Evolutionary conservation across 2,888 invertebrate species (phyloP).

Genomic region (Erebia epiphron): DNA sequence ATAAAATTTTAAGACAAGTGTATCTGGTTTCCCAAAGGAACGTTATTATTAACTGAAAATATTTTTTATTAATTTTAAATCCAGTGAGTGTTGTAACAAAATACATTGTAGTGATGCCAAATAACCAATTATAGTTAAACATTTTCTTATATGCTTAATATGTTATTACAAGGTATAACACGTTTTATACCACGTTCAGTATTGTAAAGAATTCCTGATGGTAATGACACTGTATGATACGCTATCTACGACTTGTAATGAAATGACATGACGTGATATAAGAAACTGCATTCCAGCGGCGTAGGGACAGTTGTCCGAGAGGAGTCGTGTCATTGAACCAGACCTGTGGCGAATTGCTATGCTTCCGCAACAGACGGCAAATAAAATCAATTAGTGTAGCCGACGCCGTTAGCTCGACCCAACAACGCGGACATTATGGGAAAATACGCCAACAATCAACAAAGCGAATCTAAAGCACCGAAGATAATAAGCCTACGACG

Average conservation of each 20-base stretch:
- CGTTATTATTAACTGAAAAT: neutral
- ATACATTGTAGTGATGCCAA: neutral
- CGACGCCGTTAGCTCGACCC: slow-evolving; percentile 53
- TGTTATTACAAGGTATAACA: neutral
- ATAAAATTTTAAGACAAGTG: slow-evolving; percentile 4
- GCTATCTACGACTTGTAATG: slow-evolving; percentile 31
- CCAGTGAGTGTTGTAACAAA: too few relatives aligned
- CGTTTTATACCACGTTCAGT: neutral
- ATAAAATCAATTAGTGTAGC: slow-evolving; percentile 67
- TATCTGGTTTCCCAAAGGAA: neutral
- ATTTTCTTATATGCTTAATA: neutral
- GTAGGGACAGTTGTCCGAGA: slow-evolving; percentile 51
- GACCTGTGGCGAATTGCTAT: slow-evolving; percentile 63
- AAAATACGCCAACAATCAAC: slow-evolving; percentile 40
- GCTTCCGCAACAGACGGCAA: slow-evolving; percentile 65
- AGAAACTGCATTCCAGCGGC: slow-evolving; percentile 62
- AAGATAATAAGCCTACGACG: slow-evolving; percentile 27
- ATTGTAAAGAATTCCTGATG: slow-evolving; percentile 18
- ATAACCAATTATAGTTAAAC: neutral
- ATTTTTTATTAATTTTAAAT: too few relatives aligned
- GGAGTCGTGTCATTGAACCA: slow-evolving; percentile 71
- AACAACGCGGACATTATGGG: slow-evolving; percentile 40
- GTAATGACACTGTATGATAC: slow-evolving; percentile 21
- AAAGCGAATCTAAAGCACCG: slow-evolving; percentile 34
- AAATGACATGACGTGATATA: slow-evolving; percentile 40